Conservation (phyloP, 2,888 invertebrate genomes). For the Coelinius sp. region DNA sequence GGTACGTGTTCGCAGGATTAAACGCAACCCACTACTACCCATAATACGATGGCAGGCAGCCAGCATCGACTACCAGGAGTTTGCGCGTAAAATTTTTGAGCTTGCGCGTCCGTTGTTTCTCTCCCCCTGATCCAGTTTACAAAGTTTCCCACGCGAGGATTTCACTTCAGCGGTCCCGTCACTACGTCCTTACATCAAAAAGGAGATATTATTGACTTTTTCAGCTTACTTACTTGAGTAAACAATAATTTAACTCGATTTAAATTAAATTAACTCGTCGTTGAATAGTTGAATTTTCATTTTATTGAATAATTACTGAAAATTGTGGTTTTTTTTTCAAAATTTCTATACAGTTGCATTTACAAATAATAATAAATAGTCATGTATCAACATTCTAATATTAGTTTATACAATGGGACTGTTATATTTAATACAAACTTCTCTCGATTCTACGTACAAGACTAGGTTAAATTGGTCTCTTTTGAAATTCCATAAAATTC, state of each 20-base stretch:
- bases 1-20: constrained; percentile 32
- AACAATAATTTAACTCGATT: constrained; percentile 6
- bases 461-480: neutral
- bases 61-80: constrained; percentile 39
- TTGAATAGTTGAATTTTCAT: neutral
- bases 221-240: constrained; percentile 18
- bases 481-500: neutral
- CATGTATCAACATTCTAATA: constrained; percentile 6
- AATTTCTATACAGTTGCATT: constrained; percentile 2
- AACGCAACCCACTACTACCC: constrained; percentile 29
- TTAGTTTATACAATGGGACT: neutral
- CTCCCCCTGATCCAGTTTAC: constrained; percentile 28
- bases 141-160: constrained; percentile 35
- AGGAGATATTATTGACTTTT: constrained; percentile 23
- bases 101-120: constrained; percentile 45
- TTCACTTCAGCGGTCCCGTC: constrained; percentile 26
- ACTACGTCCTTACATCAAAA: constrained; percentile 27
- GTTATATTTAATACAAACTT: neutral
- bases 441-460: neutral
- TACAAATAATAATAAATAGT: constrained; percentile 6
- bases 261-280: neutral
- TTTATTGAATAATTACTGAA: neutral
- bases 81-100: constrained; percentile 49
- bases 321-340: neutral
- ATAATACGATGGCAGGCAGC: constrained; percentile 26